phyloP scores from a whole-genome alignment of 1,140 invertebrate species.

The Elysia chlorotica region DNA sequence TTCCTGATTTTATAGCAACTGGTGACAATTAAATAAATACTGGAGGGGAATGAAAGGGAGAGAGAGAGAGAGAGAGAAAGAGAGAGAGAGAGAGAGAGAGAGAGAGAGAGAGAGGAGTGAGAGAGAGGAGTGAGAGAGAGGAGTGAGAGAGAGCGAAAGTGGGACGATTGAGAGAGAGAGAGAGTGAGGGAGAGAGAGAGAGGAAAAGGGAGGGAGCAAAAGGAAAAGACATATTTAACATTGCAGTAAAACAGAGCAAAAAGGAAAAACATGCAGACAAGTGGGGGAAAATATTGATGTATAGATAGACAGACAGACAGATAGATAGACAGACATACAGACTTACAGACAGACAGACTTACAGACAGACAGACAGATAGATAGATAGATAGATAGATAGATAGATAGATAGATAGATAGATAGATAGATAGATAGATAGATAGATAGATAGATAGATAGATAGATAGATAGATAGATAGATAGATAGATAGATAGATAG shows the following conservation, averaged over 20 bases:
- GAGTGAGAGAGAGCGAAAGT: background rate
- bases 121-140: background rate
- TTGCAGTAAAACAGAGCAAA: too few species aligned
- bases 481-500: too few species aligned
- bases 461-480: too few species aligned
- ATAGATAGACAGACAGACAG: background rate
- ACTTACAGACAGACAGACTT: background rate
- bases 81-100: slow-evolving; percentile 2
- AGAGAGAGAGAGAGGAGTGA: slow-evolving; percentile 3
- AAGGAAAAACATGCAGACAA: too few species aligned
- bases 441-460: background rate
- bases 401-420: background rate
- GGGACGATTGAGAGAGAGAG: background rate
- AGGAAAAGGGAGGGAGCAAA: background rate
- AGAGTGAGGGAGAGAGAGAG: slow-evolving; percentile 6
- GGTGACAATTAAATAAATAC: too few species aligned
- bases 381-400: slow-evolving; percentile 6
- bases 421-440: slow-evolving; percentile 7
- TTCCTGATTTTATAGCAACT: too few species aligned
- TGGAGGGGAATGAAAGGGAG: too few species aligned
- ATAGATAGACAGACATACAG: background rate
- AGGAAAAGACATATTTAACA: too few species aligned
- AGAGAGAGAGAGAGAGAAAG: slow-evolving; percentile 3
- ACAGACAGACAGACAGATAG: slow-evolving; percentile 6
- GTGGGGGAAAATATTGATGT: too few species aligned